Evolutionary conservation across 2,888 invertebrate genomes (phyloP).

Genomic region (Reticulitermes lucifugus): DNA sequence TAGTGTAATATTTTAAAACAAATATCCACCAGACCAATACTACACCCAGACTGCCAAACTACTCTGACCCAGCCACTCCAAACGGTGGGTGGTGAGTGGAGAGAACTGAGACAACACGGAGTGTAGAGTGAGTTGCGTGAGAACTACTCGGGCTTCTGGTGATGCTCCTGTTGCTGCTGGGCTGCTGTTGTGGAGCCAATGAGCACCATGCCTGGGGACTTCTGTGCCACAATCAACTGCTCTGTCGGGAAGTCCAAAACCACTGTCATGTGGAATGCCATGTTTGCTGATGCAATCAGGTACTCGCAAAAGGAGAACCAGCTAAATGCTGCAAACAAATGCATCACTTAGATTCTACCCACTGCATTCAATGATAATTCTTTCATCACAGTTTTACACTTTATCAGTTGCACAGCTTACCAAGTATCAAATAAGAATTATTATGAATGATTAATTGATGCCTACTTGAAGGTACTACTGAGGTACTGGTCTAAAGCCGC

Average conservation of each 20-base stretch:
- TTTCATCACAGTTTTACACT: no score
- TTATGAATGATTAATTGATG: no score
- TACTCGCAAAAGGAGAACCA: constrained; percentile 96
- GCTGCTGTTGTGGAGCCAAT: neutral
- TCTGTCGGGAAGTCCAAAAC: constrained; percentile 88
- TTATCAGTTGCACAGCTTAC: no score
- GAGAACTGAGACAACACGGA: constrained; percentile 10
- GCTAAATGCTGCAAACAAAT: constrained; percentile 83
- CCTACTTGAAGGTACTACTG: no score
- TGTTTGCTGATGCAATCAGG: constrained; percentile 90
- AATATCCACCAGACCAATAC: constrained; percentile 22
- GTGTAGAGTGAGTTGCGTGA: neutral
- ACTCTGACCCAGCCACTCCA: constrained; percentile 24
- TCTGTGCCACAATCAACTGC: constrained; percentile 74
- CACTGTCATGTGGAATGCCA: constrained; percentile 92
- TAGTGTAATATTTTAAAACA: no score
- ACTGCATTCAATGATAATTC: no score
- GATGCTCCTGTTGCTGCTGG: constrained; percentile 10
- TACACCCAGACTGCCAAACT: constrained; percentile 28
- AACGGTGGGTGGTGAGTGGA: constrained; percentile 23
- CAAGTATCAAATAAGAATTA: no score
- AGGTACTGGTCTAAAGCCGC: no score
- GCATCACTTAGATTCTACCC: neutral
- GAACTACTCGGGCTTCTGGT: constrained; percentile 31
- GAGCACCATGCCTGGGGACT: constrained; percentile 10